Evolutionary conservation across 2,113 vertebrate genomes (phyloP), one percentile per base, ranked within the genome.

Genomic region (Setophaga kirtlandii): DNA sequence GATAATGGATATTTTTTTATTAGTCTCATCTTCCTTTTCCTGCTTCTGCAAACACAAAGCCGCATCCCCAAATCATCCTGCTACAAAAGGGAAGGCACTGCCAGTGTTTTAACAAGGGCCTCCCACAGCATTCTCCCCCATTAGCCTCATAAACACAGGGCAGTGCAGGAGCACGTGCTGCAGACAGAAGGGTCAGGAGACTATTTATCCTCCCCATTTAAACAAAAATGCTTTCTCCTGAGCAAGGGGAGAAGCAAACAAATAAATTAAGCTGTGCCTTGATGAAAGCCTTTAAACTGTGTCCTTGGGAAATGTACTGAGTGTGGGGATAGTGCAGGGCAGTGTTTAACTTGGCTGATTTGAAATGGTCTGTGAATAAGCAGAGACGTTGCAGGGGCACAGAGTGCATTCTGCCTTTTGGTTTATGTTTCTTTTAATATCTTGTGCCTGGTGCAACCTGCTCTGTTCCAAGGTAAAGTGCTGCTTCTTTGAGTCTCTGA

Each of bases 151-250:
- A 95, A 96, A 95, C 73, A 78, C 85, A 81, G 93, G 90, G 82
- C 94, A 92, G 75, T 7, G 46, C 70, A 37, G 77, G 69, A 97
- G 83, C 79, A 62, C 50, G 73, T 91, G 91, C 91, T 73, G 90
- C 91, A 41, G 73, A 65, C 62, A 95, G 56, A 89, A 94, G 90
- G 89, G 94, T 89, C 91, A 90, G 93, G 87, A 96, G 96, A 94
- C 94, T 94, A 87, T 94, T 96, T 97, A 94, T 96, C 87, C 85
- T 95, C 81, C 53, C 73, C 71, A 89, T 95, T 93, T 95, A 94
- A 96, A 97, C 96, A 96, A 94, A 96, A 96, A 94, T 81, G 93
- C 94, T 95, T 96, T 96, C 93, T 95, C 64, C 25, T 59, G 92
- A 92, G 88, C 83, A 75, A 95, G 64, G 64, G 87, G 73, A 94